Evolutionary conservation across 1,140 invertebrate species (phyloP), one percentile per base, ranked within the genome.

Genomic region (Cydia pomonella): DNA sequence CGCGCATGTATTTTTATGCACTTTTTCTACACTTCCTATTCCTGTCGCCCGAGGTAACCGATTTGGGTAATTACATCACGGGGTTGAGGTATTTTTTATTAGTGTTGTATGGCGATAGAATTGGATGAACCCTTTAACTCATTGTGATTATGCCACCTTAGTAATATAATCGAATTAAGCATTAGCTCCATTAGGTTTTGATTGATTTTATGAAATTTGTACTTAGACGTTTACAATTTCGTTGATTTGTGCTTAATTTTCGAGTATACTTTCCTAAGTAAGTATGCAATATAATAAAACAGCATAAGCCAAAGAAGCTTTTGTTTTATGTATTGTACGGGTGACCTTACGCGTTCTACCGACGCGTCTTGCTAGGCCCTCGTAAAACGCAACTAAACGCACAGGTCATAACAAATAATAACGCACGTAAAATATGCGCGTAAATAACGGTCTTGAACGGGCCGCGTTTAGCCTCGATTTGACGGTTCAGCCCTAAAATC

Each of bases 1-100:
- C 79, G 66, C 75, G 72, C 80, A 84, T 87, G 80, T 91, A 89
- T 88, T 89, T 92, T 90, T 89, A 90, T 84, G 82, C 59, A 74
- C 66, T 83, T 85, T 86, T 84, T 84, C 75, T 79, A 77, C 76
- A 75, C 76, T 76, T 75, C 79, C 81, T 83, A 69, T 69, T 87
- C 81, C 80, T 80, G 75, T 63, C 75, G 9, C 27, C 63, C 33
- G 16, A 18, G 50, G n/a, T 53, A 50, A 79, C 77, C 16, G 75
- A 76, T 79, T 77, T 77, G 78, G 77, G 79, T 77, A 73, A 82
- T 75, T 76, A 73, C 33, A 71, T 38, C 9, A 59, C 53, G 18
- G n/a, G 53, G 21, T 23, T 23, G 53, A 59, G 21, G 21, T 7
- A 59, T 0, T 23, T 53, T 59, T 59, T 23, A 23, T 59, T 59